Percentiles rank a stretch among this genome's conserved stretches.
Conservation (phyloP, 2,113 vertebrate genomes). For the Leucoraja erinaceus region DNA sequence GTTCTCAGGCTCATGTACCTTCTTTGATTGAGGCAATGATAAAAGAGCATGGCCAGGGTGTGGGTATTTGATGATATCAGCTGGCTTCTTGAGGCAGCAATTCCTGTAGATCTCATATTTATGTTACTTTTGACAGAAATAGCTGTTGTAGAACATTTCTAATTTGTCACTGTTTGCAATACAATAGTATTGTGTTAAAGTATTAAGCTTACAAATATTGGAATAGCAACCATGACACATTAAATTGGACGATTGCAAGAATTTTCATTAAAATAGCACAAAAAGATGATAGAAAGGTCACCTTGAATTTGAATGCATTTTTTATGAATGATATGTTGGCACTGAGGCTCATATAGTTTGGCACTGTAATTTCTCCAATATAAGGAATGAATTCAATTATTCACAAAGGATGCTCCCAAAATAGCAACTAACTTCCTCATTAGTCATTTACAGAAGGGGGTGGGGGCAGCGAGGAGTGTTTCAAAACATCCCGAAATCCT, state of each 20-base stretch:
- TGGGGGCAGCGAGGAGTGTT: background rate
- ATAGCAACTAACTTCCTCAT: background rate
- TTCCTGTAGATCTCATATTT: no score
- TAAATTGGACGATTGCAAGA: background rate
- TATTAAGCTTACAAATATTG: background rate
- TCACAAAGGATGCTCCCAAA: background rate
- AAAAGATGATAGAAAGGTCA: background rate
- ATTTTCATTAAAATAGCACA: background rate
- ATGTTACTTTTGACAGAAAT: background rate
- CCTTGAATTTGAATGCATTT: background rate
- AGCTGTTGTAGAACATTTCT: background rate
- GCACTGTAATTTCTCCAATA: background rate
- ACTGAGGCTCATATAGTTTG: background rate
- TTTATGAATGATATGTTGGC: background rate
- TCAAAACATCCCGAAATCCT: background rate
- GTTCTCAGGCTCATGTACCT: no score
- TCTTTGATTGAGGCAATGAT: no score
- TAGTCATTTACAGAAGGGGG: background rate
- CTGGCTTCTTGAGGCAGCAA: no score
- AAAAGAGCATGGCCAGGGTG: no score
- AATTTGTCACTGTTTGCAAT: background rate
- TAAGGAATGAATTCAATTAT: background rate
- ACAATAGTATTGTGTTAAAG: background rate
- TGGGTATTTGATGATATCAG: no score
- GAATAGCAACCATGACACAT: background rate